Conservation (phyloP, 2,888 invertebrate genomes). For the Steromphala cineraria region DNA sequence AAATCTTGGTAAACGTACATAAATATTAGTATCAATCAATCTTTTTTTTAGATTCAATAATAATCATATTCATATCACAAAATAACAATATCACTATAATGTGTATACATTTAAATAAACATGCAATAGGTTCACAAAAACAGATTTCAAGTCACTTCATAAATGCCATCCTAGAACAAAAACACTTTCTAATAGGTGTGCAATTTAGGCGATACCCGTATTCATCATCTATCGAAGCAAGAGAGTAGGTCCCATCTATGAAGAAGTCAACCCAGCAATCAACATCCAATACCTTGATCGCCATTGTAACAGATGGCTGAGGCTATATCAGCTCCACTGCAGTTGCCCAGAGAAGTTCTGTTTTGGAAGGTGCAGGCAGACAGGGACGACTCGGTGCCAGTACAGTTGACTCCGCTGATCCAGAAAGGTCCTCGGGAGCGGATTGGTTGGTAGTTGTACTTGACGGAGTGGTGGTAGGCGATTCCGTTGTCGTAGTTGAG, state of each 20-base stretch:
- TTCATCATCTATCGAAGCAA: no score
- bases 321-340: slow-evolving; percentile 48
- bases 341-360: slow-evolving; percentile 52
- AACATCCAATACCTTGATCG: slow-evolving; percentile 42
- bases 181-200: no score
- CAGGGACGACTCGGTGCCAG: slow-evolving; percentile 52
- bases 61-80: no score
- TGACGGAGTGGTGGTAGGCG: slow-evolving; percentile 48
- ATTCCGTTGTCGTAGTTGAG: slow-evolving; percentile 51
- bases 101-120: no score
- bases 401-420: slow-evolving; percentile 58
- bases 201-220: no score
- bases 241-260: background rate
- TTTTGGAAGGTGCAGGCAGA: slow-evolving; percentile 52
- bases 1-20: no score
- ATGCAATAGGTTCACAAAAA: no score
- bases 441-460: slow-evolving; percentile 34
- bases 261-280: background rate
- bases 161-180: no score
- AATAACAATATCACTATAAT: no score
- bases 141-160: no score
- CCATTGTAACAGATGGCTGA: slow-evolving; percentile 62
- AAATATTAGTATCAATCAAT: no score
- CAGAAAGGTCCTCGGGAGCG: slow-evolving; percentile 55
- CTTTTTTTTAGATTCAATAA: no score